Evolutionary conservation across 2,113 vertebrate genomes (phyloP), one percentile per base, ranked within the genome.

Genomic region (Osmerus eperlanus): DNA sequence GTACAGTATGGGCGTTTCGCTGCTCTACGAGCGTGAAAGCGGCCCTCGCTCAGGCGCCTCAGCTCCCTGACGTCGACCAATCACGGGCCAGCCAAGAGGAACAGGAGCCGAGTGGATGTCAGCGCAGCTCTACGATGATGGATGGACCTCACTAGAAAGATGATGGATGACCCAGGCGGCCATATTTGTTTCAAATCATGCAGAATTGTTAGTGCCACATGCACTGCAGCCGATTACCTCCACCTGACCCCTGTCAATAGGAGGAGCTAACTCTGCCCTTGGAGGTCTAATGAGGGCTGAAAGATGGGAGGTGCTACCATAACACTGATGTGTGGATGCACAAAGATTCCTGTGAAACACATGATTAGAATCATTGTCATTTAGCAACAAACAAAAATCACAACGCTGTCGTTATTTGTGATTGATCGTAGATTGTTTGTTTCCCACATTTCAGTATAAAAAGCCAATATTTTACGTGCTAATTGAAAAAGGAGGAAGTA

Each of bases 401-500:
- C 32, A 52, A 59, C 23, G 56, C 21, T 58, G n/a, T 70, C 15
- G 32, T 9, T 61, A 41, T 66, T 56, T 64, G 41, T 78, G 73
- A 86, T 70, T 77, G 75, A 86, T 76, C 72, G 61, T 23, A 36
- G 61, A 61, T 51, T 78, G 70, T 81, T 85, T 76, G 83, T 82
- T 87, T 86, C 79, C 62, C 74, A 71, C 66, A 69, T 68, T 73
- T 73, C 74, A 62, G 80, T 78, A 74, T 68, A 81, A 78, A 85
- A 85, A 76, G 78, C 70, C 77, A 1, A 18, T 8, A 85, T 87
- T 82, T 80, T 85, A 74, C 61, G 59, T 64, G 76, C 74, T 87
- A 90, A 91, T 91, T 87, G 88, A 89, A 88, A 73, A 77, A 76
- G 72, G 76, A 77, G 77, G 82, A 84, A 80, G 84, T 78, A 86